Base-by-base conservation (phyloP, 2,888 invertebrate genomes). In the Cerastis rubricosa region DNA sequence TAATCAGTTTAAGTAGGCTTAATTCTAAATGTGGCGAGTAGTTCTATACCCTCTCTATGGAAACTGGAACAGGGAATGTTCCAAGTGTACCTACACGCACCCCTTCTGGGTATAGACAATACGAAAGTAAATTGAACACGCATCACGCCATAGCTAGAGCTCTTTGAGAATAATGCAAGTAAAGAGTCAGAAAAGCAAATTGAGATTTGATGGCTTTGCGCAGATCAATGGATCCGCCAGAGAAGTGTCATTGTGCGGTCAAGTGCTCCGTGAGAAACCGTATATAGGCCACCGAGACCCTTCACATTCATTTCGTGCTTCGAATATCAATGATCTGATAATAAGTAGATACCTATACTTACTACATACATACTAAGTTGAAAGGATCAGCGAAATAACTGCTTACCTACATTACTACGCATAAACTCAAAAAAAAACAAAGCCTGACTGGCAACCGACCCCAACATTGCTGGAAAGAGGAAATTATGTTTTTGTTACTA, bases 231-330 rank as follows among this genome's bases (percentile, higher is more conserved):
- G 79, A 78, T 43, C 66, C 29, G 43, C 35, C 29, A 67, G 67
- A 43, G 7, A 49, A 73, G 80, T 67, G 40, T 43, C 54, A 63
- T 67, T 49, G 40, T 1, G 63, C 80, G 73, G 66, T 73, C 61
- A 63, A 73, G 66, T 61, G 66, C 8, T 40, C 22, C 25, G 22
- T 45, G 45, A 54, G 47, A 49, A 40, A 22, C 12, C 19, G n/a
- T 54, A 67, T 79, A 72, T 66, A 79, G 40, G 61, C 29, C 47
- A 74, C 2, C 61, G 47, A 45, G 35, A 19, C 14, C 12, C 22
- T 49, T n/a, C 25, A 43, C 63, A 47, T 49, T 47, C 6, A 54
- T 2, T 57, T 61, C n/a, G 49, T 76, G 9, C 59, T 75, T 61
- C 8, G 40, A 5, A 7, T 29, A 25, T 9, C n/a, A 29, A 17